phyloP scores from a whole-genome alignment of 2,113 vertebrate genomes.

The Vimba vimba region DNA sequence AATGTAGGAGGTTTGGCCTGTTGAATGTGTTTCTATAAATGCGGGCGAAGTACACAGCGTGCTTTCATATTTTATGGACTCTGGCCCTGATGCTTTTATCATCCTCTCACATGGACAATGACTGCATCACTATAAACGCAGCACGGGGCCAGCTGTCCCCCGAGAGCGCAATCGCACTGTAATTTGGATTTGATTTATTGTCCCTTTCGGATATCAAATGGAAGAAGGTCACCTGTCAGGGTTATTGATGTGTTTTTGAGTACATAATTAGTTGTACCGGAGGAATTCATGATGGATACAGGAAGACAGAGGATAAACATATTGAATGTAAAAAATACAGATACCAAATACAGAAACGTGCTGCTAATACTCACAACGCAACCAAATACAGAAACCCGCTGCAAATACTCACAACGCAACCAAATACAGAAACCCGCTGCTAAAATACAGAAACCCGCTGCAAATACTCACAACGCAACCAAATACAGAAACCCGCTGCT shows the following conservation, averaged over 20 bases:
- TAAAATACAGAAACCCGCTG: no score
- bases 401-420: no score
- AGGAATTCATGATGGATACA: conserved; percentile 12
- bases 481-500: no score
- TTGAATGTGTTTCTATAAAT: conserved; percentile 36
- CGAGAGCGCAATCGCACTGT: conserved; percentile 40
- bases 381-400: no score
- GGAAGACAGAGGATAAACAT: background rate
- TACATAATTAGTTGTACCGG: conserved; percentile 13
- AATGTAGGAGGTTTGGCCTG: background rate
- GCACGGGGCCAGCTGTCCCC: conserved; percentile 43
- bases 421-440: no score
- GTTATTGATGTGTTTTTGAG: conserved; percentile 40
- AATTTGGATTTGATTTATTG: conserved; percentile 48
- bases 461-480: no score
- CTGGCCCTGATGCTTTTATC: conserved; percentile 36
- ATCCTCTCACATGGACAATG: conserved; percentile 39
- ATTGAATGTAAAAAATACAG: background rate
- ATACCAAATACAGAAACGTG: no score
- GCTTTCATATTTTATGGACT: conserved; percentile 45
- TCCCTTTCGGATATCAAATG: conserved; percentile 50
- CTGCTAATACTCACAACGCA: no score
- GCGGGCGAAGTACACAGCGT: conserved; percentile 26
- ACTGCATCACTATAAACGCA: conserved; percentile 38
- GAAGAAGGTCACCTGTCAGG: conserved; percentile 15